Evolutionary conservation across 2,888 invertebrate genomes (phyloP), one percentile per base, ranked within the genome.

Genomic region (Teinopalpus imperialis): DNA sequence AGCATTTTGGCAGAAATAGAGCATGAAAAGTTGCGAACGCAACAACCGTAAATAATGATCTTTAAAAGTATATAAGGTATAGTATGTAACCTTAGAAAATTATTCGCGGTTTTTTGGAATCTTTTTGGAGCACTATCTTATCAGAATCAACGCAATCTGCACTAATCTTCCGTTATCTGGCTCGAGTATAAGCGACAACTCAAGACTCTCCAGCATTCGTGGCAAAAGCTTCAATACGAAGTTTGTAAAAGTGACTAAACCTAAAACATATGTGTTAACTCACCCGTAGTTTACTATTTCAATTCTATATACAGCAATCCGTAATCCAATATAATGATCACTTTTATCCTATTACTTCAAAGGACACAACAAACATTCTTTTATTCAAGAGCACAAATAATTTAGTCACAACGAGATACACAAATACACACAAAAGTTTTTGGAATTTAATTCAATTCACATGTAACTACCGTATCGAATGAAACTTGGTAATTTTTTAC

Each of bases 241-340:
- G 16, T 9, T 24, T 9, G 6, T 36, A 18, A 12, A 35, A 37
- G 23, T 37, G 45, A 36, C 36, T 43, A 45, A 46, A 44, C 45
- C 46, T 40, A 35, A 39, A 24, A 30, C 44, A 43, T 46, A 42
- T 36, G 43, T 49, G n/a, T 45, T 51, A 63, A 76, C 86, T 83
- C 63, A 87, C 87, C 83, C 78, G 68, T 72, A 63, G 64, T 73
- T 66, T 64, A 66, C 66, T 71, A 74, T 67, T 71, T 45, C n/a
- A 23, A 76, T 71, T 72, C 72, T 72, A 71, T 71, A 73, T 74
- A 75, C 80, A 80, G 75, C 75, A 70, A 76, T 75, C 70, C 62
- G 81, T 85, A 86, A 86, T 86, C 87, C 86, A 87, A 87, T 86
- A 87, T 74, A 69, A 66, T 67, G 73, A 75, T 68, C 86, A 86